Percentiles rank a stretch among this genome's conserved stretches.
phyloP scores from a whole-genome alignment of 2,797 vertebrate genomes.

The Meda fulgida region DNA sequence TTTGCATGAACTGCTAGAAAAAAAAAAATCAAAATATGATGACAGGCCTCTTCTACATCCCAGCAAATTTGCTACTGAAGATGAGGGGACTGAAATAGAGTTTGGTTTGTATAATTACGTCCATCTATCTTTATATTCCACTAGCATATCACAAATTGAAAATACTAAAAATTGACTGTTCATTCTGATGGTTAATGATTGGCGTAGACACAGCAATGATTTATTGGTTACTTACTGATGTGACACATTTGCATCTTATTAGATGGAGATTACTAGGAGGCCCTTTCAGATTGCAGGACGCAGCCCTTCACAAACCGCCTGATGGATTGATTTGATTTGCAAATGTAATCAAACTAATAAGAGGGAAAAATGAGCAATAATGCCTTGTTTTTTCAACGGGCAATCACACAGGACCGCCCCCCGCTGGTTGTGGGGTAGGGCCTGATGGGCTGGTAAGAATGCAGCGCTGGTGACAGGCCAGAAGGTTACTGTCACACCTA shows the following conservation, averaged over 20 bases:
- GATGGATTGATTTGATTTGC: conserved; percentile 99
- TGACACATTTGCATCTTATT: conserved; percentile 98
- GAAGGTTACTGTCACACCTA: conserved; percentile 42
- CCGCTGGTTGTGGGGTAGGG: conserved; percentile 77
- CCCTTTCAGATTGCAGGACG: conserved; percentile 92
- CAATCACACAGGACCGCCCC: conserved; percentile 80
- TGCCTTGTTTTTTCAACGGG: conserved; percentile 94
- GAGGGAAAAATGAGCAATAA: conserved; percentile 95
- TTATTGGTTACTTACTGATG: conserved; percentile 99
- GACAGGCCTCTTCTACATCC: conserved; percentile 97
- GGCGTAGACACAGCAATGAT: conserved; percentile 95
- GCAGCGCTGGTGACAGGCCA: conserved; percentile 76
- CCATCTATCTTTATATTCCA: conserved; percentile 99
- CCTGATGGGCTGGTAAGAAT: conserved; percentile 77
- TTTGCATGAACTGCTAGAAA: conserved; percentile 95
- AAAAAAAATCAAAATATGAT: conserved; percentile 94
- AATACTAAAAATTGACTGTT: conserved; percentile 99
- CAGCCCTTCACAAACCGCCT: conserved; percentile 86
- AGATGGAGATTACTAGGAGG: conserved; percentile 96
- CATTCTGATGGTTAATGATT: conserved; percentile 99
- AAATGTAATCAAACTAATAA: conserved; percentile 99
- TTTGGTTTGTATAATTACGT: conserved; percentile 99
- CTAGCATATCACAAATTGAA: conserved; percentile 99
- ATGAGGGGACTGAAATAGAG: conserved; percentile 94
- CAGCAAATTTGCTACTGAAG: conserved; percentile 96